Conservation (phyloP, 2,113 vertebrate genomes). For the Rhegmatorhina hoffmannsi region DNA sequence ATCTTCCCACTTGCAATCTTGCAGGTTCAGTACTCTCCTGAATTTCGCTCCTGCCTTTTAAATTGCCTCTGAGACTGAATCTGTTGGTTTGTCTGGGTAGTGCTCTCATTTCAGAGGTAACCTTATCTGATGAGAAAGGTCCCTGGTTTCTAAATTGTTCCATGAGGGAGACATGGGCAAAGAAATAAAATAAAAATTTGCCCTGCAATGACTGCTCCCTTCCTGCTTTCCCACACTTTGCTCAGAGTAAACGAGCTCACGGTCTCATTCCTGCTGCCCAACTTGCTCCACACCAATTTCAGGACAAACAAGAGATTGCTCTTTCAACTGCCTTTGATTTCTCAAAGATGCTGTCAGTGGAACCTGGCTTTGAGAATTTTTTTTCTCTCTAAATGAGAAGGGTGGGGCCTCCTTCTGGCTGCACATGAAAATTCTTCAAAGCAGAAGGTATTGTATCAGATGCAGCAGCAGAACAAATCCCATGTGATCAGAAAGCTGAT, state of each 20-base stretch:
- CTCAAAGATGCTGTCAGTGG: not conserved
- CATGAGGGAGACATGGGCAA: not conserved
- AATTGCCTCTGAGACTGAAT: slow-evolving; percentile 3
- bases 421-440: slow-evolving; percentile 18
- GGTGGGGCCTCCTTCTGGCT: slow-evolving; percentile 43
- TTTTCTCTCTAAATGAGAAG: not conserved
- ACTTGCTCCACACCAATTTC: slow-evolving; percentile 55
- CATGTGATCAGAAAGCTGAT: slow-evolving; percentile 67
- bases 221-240: slow-evolving; percentile 36
- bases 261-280: slow-evolving; percentile 29
- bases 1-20: slow-evolving; percentile 4
- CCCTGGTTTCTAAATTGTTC: slow-evolving; percentile 1
- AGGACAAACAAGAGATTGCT: slow-evolving; percentile 38
- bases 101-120: slow-evolving; percentile 22
- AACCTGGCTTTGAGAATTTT: slow-evolving; percentile 10
- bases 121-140: slow-evolving; percentile 33
- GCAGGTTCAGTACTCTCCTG: not conserved
- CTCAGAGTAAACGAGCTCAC: slow-evolving; percentile 2
- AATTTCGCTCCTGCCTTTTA: not conserved
- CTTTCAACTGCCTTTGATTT: slow-evolving; percentile 47
- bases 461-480: slow-evolving; percentile 54
- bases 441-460: slow-evolving; percentile 35
- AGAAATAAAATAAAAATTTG: slow-evolving; percentile 7
- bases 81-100: not conserved
- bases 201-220: not conserved